A percentile compares a stretch with the other conserved stretches of the same genome.
phyloP scores from a whole-genome alignment of 2,888 invertebrate genomes.

The Standfussiana lucernea region DNA sequence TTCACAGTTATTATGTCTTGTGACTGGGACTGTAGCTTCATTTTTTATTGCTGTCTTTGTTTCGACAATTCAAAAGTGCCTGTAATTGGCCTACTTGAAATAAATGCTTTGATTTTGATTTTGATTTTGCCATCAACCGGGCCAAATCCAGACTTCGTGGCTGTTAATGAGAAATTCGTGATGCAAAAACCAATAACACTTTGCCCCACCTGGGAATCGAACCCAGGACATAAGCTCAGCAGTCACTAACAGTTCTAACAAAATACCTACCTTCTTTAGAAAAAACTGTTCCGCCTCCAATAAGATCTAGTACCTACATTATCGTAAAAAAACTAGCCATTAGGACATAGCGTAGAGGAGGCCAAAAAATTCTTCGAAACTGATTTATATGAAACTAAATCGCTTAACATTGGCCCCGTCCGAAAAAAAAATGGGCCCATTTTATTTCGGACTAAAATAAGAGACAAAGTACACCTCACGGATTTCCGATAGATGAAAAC shows the following conservation, averaged over 20 bases:
- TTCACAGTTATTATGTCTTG: no score
- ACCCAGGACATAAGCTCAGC: no score
- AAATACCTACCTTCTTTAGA: not conserved
- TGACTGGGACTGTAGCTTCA: no score
- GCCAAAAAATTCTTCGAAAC: slow-evolving; percentile 23
- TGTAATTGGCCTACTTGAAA: no score
- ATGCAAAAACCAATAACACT: not conserved
- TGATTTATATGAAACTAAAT: slow-evolving; percentile 58
- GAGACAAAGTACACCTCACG: slow-evolving; percentile 59
- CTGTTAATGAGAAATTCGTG: no score
- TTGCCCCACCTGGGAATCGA: not conserved
- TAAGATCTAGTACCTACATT: slow-evolving; percentile 4
- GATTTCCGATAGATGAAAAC: slow-evolving; percentile 68
- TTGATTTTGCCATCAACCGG: no score
- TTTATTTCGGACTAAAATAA: slow-evolving; percentile 55
- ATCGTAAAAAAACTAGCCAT: slow-evolving; percentile 1
- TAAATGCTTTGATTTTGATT: no score
- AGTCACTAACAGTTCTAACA: no score
- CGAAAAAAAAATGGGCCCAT: slow-evolving; percentile 48
- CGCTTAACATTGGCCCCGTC: slow-evolving; percentile 20
- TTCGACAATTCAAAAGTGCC: no score
- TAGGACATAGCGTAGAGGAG: not conserved
- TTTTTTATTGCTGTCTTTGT: no score
- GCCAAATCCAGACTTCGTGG: no score
- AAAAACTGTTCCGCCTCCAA: not conserved